A percentile compares a stretch with the other conserved stretches of the same genome.
Conservation (phyloP, 2,113 vertebrate genomes). For the Amphilophus citrinellus region DNA sequence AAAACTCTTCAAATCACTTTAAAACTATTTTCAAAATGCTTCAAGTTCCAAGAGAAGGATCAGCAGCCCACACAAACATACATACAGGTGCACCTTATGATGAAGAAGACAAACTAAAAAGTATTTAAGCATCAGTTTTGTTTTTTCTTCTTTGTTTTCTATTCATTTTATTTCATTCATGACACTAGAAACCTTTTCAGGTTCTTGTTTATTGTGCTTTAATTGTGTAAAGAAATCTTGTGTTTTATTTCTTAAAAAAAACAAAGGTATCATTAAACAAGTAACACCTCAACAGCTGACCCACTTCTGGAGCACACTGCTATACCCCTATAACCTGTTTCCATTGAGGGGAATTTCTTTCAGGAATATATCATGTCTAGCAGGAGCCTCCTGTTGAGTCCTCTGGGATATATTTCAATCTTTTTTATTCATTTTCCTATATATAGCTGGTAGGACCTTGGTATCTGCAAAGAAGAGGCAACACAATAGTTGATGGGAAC, state of each 20-base stretch:
- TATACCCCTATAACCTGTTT: constrained; percentile 10
- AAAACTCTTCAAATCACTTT: neutral
- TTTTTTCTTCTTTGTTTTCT: too few species aligned
- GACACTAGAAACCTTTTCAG: too few species aligned
- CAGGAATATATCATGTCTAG: neutral
- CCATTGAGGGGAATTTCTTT: constrained; percentile 18
- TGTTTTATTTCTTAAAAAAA: neutral
- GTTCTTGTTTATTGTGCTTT: neutral
- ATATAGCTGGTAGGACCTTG: constrained; percentile 23
- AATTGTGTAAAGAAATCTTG: neutral
- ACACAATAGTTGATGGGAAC: constrained; percentile 32
- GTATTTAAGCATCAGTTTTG: too few species aligned
- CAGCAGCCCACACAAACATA: neutral
- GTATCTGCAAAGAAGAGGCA: constrained; percentile 34
- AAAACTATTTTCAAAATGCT: neutral
- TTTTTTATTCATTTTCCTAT: constrained; percentile 22
- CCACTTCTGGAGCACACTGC: neutral
- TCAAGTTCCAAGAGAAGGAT: neutral
- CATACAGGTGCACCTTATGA: neutral
- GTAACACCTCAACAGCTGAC: neutral
- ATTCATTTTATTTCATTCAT: too few species aligned
- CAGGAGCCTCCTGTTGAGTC: constrained; percentile 10
- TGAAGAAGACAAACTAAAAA: neutral
- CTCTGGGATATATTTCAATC: constrained; percentile 35
- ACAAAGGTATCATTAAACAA: neutral